Evolutionary conservation across 2,888 invertebrate genomes (phyloP), one percentile per base, ranked within the genome.

Genomic region (Lomographa bimaculata): DNA sequence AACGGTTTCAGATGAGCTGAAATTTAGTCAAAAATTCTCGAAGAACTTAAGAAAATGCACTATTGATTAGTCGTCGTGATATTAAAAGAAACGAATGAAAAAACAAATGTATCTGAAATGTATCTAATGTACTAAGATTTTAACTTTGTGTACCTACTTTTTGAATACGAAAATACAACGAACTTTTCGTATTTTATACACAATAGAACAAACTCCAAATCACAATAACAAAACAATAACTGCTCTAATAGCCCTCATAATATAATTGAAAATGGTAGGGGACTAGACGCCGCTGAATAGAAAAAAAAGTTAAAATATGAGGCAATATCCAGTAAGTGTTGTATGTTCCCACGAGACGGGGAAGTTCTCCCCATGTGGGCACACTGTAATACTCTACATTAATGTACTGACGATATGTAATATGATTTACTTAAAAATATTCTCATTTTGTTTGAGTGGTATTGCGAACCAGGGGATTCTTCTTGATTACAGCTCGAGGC

Each of bases 341-440:
- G 33, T 9, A 5, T 38, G 45, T 71, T 71, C 71, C 66, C 71
- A 71, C 67, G 70, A 56, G 65, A 50, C 32, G 30, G 53, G 51
- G 44, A 41, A 29, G 25, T 32, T n/a, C 37, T 33, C 43, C 58
- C 53, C 42, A 46, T 49, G 39, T 42, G 33, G 35, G 42, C 42
- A 39, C 12, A 16, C 5, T 11, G 29, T n/a, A n/a, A 39, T 11
- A 16, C 18, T 14, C 7, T 29, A 8, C 29, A 41, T 35, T 41
- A 41, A 41, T 41, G 41, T 14, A 35, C 41, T 30, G 25, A 5
- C 25, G 41, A 35, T 29, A 16, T 35, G 29, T 29, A 35, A 41
- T 41, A 25, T 25, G 41, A 35, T 34, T 41, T 30, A 30, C 17
- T 17, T 7, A 33, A 26, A 23, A 8, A 21, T 35, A 29, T 3